phyloP scores from a whole-genome alignment of 2,888 invertebrate species.

The Folsomia manolachei region DNA sequence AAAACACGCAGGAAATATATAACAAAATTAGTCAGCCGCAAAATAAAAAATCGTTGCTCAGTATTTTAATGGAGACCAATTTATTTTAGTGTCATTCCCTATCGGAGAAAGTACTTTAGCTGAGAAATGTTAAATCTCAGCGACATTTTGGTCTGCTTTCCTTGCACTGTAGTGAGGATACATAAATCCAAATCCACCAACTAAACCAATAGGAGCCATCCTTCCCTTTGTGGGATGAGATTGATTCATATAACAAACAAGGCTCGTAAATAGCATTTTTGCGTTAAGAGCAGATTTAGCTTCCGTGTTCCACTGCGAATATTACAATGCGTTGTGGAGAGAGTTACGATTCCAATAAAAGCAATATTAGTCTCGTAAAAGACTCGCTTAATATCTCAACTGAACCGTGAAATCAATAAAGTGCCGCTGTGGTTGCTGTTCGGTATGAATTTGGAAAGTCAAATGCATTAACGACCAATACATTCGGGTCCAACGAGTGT shows the following conservation, averaged over 20 bases:
- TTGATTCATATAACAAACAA: background rate
- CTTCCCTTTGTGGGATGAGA: background rate
- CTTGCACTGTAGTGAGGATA: too few relatives aligned
- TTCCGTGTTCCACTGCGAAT: too few relatives aligned
- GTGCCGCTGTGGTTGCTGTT: background rate
- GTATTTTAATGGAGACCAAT: constrained; percentile 6
- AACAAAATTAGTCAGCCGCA: constrained; percentile 14
- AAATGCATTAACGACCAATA: background rate
- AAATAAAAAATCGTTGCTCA: constrained; percentile 2
- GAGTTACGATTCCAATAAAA: constrained; percentile 2
- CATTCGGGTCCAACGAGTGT: background rate
- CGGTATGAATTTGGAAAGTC: background rate
- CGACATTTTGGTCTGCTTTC: background rate
- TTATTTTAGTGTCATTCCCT: constrained; percentile 9
- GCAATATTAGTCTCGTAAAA: background rate
- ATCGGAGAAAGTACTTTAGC: background rate
- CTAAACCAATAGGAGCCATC: too few relatives aligned
- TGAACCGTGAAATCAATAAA: background rate
- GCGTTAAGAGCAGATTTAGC: background rate
- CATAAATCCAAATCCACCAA: too few relatives aligned
- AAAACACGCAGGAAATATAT: too few relatives aligned
- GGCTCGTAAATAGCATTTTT: background rate
- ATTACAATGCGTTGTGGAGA: too few relatives aligned
- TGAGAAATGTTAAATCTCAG: constrained; percentile 1
- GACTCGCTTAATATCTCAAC: background rate